phyloP scores from a whole-genome alignment of 2,888 invertebrate species.

The Allacma fusca region DNA sequence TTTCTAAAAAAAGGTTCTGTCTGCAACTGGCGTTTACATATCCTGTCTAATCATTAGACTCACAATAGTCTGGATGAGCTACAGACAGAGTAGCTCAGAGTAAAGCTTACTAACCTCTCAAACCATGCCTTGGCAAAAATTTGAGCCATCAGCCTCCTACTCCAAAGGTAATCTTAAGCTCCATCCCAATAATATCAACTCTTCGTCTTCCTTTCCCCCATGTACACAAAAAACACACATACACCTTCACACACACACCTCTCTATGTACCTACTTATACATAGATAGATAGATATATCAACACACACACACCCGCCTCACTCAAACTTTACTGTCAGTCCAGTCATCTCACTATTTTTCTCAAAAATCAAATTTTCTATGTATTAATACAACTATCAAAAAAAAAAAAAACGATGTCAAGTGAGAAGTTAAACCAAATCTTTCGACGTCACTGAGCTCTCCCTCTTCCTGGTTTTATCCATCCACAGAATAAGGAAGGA shows the following conservation, averaged over 20 bases:
- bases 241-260: not conserved
- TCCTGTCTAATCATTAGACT: slow-evolving; percentile 55
- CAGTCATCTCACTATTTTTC: too few species aligned
- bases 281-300: too few species aligned
- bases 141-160: not conserved
- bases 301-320: too few species aligned
- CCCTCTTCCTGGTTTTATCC: too few species aligned
- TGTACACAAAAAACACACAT: not conserved
- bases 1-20: slow-evolving; percentile 48
- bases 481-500: too few species aligned
- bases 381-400: too few species aligned
- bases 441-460: too few species aligned
- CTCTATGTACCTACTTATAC: too few species aligned
- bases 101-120: slow-evolving; percentile 8
- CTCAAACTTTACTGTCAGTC: too few species aligned
- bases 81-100: slow-evolving; percentile 27
- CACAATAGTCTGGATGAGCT: slow-evolving; percentile 45
- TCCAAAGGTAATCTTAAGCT: slow-evolving; percentile 11
- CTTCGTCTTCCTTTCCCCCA: not conserved
- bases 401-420: too few species aligned
- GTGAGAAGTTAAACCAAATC: too few species aligned
- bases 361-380: too few species aligned
- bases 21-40: slow-evolving; percentile 60
- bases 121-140: not conserved
- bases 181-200: not conserved